A percentile compares a stretch with the other conserved stretches of the same genome.
These are phyloP conservation scores for Chionomys nivalis DNA, from an alignment of 2,113 vertebrate species.

Conservation along the genomic window DNA sequence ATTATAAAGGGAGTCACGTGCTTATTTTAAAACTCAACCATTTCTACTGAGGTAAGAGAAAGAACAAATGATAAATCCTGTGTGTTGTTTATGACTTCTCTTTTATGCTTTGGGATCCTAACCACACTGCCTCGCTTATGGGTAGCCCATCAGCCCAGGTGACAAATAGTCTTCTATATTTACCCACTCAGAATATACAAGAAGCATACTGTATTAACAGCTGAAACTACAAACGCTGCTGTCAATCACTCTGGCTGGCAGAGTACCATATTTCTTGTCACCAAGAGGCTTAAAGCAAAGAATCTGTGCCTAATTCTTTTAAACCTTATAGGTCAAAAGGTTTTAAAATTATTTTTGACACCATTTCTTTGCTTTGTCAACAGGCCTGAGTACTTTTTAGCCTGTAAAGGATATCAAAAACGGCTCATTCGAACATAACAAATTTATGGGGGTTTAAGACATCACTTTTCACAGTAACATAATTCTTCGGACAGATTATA, in stretches of 20 bases:
- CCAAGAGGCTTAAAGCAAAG: conserved; percentile 94
- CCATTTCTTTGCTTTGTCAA: conserved; percentile 93
- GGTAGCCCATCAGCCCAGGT: conserved; percentile 93
- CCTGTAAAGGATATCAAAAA: conserved; percentile 88
- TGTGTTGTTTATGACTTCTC: conserved; percentile 82
- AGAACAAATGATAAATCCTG: conserved; percentile 74
- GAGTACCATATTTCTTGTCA: conserved; percentile 94
- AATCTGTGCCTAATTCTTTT: conserved; percentile 95
- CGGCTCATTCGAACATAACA: conserved; percentile 77
- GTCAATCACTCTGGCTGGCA: conserved; percentile 93
- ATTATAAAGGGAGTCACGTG: conserved; percentile 43
- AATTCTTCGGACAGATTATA: conserved; percentile 69
- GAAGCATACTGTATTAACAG: conserved; percentile 90
- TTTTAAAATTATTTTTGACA: conserved; percentile 96
- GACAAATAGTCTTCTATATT: conserved; percentile 98
- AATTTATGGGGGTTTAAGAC: conserved; percentile 83
- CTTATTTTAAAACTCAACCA: conserved; percentile 75
- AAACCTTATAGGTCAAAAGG: conserved; percentile 97
- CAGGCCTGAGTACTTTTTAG: conserved; percentile 91
- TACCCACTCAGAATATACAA: conserved; percentile 87
- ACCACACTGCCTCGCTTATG: conserved; percentile 92
- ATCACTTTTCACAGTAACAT: conserved; percentile 74
- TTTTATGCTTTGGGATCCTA: conserved; percentile 90
- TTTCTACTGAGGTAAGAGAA: conserved; percentile 75
- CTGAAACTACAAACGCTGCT: conserved; percentile 93